These are phyloP conservation scores for Xerus inauris DNA, from an alignment of 2,113 vertebrate species.

Conservation along the genomic window DNA sequence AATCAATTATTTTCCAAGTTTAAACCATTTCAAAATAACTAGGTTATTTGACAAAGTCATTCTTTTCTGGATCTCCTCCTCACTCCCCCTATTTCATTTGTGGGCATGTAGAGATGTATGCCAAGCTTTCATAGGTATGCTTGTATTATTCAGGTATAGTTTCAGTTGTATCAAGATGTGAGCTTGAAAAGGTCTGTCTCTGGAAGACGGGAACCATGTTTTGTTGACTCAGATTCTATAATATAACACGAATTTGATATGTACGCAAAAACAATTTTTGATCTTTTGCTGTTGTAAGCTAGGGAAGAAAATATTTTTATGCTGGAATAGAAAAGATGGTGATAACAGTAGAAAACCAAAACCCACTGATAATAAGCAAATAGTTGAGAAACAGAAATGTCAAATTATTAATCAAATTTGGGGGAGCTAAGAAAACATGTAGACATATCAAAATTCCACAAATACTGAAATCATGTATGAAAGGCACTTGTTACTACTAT, in stretches of 20 bases:
- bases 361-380: neutral
- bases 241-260: neutral
- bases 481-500: neutral
- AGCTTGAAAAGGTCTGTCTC: neutral
- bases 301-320: neutral
- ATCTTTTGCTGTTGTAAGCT: neutral
- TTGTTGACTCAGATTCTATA: neutral
- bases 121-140: neutral
- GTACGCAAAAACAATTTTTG: neutral
- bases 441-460: neutral
- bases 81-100: neutral
- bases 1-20: neutral
- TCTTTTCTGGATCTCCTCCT: neutral
- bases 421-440: neutral
- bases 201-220: neutral
- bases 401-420: neutral
- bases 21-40: conserved; percentile 30
- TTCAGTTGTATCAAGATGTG: neutral
- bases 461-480: neutral
- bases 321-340: neutral
- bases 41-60: neutral
- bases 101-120: neutral
- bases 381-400: neutral
- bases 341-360: neutral
- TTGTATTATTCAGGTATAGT: neutral